phyloP scores from a whole-genome alignment of 1,140 invertebrate species.

The Bombus difficillimus region DNA sequence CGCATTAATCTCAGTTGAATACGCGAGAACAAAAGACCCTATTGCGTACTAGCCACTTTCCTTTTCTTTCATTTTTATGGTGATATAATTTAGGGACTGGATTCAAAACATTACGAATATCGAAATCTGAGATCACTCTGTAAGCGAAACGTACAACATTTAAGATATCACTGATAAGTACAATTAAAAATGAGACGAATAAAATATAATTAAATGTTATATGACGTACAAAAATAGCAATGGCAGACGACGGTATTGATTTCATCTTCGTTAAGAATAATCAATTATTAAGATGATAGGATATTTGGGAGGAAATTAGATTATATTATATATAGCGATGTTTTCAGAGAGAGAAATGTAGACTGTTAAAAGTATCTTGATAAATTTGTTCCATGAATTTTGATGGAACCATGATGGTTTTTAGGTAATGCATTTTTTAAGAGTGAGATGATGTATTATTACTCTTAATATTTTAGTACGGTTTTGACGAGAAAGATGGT shows the following conservation, averaged over 20 bases:
- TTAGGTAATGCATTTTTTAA: too few species aligned
- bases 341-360: not conserved
- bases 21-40: conserved; percentile 34
- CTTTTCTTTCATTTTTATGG: conserved; percentile 17
- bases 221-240: not conserved
- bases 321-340: not conserved
- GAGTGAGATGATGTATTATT: too few species aligned
- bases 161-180: not conserved
- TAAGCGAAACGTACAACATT: not conserved
- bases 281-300: not conserved
- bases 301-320: not conserved
- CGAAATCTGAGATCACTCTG: not conserved
- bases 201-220: not conserved
- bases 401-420: too few species aligned
- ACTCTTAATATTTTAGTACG: too few species aligned
- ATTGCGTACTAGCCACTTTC: conserved; percentile 30
- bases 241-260: not conserved
- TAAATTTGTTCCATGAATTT: too few species aligned
- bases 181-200: not conserved
- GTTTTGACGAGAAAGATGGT: too few species aligned
- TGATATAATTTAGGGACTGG: not conserved
- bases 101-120: not conserved
- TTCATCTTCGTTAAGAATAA: not conserved
- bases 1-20: conserved; percentile 41
- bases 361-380: too few species aligned